Evolutionary conservation across 2,113 vertebrate species (phyloP).

Genomic region (Barnardius zonarius): DNA sequence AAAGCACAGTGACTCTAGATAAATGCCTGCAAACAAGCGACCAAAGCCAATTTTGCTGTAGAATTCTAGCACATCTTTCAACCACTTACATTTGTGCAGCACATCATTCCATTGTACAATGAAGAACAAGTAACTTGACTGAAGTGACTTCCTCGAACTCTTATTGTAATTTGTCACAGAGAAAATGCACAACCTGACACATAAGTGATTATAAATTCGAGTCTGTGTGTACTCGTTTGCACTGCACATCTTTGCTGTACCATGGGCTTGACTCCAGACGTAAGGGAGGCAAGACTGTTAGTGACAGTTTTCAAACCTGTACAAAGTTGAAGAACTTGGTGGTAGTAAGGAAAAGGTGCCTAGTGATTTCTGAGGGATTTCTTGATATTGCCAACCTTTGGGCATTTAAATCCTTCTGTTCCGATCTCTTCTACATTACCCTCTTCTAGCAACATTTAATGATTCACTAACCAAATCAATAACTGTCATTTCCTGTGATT

Average conservation of each 20-base stretch:
- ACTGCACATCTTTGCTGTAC: accelerated
- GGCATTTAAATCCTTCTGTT: not conserved
- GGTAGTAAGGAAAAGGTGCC: not conserved
- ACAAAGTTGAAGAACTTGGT: not conserved
- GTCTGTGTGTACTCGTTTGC: not conserved
- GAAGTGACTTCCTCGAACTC: not conserved
- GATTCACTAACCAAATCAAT: not conserved
- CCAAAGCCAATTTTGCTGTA: not conserved
- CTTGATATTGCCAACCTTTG: not conserved
- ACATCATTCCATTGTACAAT: not conserved
- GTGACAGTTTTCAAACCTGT: not conserved
- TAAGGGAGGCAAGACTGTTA: not conserved
- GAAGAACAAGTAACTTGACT: not conserved
- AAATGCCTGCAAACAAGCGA: not conserved
- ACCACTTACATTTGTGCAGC: not conserved
- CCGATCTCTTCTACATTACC: not conserved
- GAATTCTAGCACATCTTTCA: not conserved
- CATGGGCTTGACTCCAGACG: not conserved
- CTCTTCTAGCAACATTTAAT: not conserved
- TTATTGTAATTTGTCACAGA: not conserved
- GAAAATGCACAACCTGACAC: not conserved
- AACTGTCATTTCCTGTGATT: not conserved
- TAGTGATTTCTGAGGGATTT: not conserved
- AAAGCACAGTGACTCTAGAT: accelerated
- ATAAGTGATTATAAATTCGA: not conserved